Evolutionary conservation across 2,888 invertebrate genomes (phyloP).

Genomic region (Galeopsomyia nigrocyanea): DNA sequence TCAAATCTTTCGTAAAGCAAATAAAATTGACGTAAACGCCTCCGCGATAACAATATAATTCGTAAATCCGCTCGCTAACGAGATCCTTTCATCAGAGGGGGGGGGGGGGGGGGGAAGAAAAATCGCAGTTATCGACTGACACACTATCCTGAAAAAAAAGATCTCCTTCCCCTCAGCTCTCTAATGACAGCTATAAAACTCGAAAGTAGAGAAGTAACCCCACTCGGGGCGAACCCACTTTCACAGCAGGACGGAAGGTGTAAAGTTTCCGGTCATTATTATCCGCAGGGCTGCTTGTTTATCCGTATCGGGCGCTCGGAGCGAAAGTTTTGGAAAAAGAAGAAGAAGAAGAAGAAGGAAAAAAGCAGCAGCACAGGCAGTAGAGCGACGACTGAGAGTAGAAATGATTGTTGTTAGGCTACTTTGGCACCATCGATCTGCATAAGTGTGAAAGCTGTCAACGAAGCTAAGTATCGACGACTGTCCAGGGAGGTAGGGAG

Average conservation of each 20-base stretch:
- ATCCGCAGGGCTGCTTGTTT: neutral
- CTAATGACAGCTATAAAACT: conserved; percentile 33
- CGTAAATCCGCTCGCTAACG: neutral
- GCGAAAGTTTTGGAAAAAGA: too few relatives aligned
- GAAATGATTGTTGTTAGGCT: too few relatives aligned
- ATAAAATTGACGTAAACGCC: conserved; percentile 6
- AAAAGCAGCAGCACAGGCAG: too few relatives aligned
- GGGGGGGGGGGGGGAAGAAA: neutral
- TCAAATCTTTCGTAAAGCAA: too few relatives aligned
- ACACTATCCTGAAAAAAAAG: neutral
- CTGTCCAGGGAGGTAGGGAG: too few relatives aligned
- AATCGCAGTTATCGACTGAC: conserved; percentile 27
- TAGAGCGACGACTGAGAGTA: too few relatives aligned
- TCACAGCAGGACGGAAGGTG: conserved; percentile 1
- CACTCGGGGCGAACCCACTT: neutral
- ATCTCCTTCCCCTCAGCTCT: neutral
- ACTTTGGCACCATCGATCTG: too few relatives aligned
- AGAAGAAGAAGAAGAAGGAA: too few relatives aligned
- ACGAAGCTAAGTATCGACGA: too few relatives aligned
- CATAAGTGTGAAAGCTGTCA: too few relatives aligned
- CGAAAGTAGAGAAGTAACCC: conserved; percentile 25
- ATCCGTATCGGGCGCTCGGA: too few relatives aligned
- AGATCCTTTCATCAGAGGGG: neutral
- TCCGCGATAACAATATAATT: conserved; percentile 4
- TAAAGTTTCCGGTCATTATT: conserved; percentile 25